Conservation (phyloP, 2,113 vertebrate species). For the Trogon melanurus region DNA sequence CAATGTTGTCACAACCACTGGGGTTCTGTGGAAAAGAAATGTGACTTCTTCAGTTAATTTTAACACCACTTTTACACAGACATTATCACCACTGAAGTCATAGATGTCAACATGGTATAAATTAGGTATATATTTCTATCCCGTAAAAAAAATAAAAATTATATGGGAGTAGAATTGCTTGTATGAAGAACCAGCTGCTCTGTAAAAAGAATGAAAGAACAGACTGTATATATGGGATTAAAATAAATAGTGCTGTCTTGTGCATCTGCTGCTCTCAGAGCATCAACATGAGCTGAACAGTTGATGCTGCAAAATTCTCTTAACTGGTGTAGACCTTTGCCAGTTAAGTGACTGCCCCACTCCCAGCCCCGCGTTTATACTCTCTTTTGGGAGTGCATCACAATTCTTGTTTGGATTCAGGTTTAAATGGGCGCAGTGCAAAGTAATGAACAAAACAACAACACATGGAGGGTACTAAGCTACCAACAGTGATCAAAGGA, state of each 20-base stretch:
- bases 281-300: neutral
- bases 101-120: neutral
- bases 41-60: neutral
- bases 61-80: neutral
- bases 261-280: slow-evolving; percentile 15
- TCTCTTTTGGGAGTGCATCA: neutral
- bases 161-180: neutral
- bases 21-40: neutral
- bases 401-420: neutral
- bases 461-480: neutral
- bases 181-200: neutral
- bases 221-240: neutral
- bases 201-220: neutral
- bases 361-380: neutral
- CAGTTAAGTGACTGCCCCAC: neutral
- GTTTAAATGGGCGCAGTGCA: neutral
- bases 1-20: neutral
- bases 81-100: neutral
- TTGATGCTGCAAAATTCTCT: neutral
- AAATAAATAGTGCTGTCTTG: slow-evolving; percentile 29
- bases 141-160: neutral
- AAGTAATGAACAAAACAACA: neutral
- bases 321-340: neutral
- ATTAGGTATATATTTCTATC: neutral
- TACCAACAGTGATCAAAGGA: neutral